A percentile compares a stretch with the other conserved stretches of the same genome.
Evolutionary conservation across 2,888 invertebrate species (phyloP).

Genomic region (Tromatobia lineatoria): DNA sequence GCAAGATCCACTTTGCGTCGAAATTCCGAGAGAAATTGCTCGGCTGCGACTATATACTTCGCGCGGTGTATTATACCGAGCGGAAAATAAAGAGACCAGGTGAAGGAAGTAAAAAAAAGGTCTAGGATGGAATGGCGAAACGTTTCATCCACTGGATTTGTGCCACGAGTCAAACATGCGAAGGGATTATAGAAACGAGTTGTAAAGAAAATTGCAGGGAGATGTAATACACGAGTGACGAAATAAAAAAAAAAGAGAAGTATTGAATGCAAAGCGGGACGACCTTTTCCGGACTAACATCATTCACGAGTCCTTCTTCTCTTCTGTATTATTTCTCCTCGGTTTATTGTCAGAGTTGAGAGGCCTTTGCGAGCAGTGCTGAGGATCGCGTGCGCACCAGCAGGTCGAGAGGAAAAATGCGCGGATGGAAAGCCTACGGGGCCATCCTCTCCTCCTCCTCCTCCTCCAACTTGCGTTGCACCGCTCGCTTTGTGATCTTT

Average conservation of each 20-base stretch:
- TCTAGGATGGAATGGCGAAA: background rate
- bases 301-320: background rate
- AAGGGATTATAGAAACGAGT: slow-evolving; percentile 1
- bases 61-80: slow-evolving; percentile 1
- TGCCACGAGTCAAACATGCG: slow-evolving; percentile 6
- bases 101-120: background rate
- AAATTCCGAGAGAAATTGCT: slow-evolving; percentile 42
- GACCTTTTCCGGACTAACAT: slow-evolving; percentile 44
- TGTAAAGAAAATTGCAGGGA: background rate
- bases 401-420: slow-evolving; percentile 46
- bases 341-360: slow-evolving; percentile 59
- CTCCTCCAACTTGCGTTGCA: slow-evolving; percentile 26
- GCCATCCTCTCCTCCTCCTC: slow-evolving; percentile 42
- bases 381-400: slow-evolving; percentile 53
- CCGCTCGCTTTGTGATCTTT: slow-evolving; percentile 52
- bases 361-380: slow-evolving; percentile 39
- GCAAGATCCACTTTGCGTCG: slow-evolving; percentile 35
- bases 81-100: slow-evolving; percentile 24
- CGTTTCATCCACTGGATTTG: slow-evolving; percentile 22
- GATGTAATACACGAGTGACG: background rate
- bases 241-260: slow-evolving; percentile 13
- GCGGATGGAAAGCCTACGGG: slow-evolving; percentile 61
- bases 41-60: background rate
- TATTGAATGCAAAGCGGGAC: slow-evolving; percentile 35
- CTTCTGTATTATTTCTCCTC: slow-evolving; percentile 46